Percentiles rank a stretch among this genome's conserved stretches.
Conservation (phyloP, 2,113 vertebrate species). For the Heteronetta atricapilla region DNA sequence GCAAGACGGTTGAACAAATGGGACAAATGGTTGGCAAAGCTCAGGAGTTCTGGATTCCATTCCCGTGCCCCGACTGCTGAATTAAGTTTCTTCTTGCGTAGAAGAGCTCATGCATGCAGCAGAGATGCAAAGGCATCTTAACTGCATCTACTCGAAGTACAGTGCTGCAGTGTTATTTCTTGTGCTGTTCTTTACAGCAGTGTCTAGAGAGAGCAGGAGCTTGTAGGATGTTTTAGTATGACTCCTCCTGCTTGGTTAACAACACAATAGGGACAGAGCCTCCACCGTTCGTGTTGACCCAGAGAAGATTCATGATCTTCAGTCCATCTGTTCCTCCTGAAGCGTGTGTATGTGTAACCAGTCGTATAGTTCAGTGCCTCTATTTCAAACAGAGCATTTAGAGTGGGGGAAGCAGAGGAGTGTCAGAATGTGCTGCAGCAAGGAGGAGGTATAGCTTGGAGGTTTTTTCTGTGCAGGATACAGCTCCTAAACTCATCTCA, state of each 20-base stretch:
- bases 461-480: background rate
- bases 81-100: background rate
- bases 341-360: background rate
- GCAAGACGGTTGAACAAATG: slow-evolving; percentile 53
- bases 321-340: background rate
- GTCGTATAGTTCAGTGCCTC: background rate
- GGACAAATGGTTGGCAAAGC: slow-evolving; percentile 58
- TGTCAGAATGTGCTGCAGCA: background rate
- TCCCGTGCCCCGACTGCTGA: background rate
- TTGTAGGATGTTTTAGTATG: background rate
- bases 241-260: background rate
- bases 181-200: background rate
- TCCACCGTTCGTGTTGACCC: background rate
- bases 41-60: slow-evolving; percentile 62
- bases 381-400: background rate
- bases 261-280: background rate
- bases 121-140: slow-evolving; percentile 14
- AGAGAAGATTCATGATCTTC: background rate
- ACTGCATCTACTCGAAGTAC: background rate
- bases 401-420: background rate
- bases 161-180: background rate
- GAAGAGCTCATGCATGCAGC: background rate
- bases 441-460: background rate
- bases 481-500: background rate
- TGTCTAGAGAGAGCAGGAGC: background rate